Evolutionary conservation across 2,113 vertebrate species (phyloP), one percentile per base, ranked within the genome.

Genomic region (Dicerorhinus sumatrensis): DNA sequence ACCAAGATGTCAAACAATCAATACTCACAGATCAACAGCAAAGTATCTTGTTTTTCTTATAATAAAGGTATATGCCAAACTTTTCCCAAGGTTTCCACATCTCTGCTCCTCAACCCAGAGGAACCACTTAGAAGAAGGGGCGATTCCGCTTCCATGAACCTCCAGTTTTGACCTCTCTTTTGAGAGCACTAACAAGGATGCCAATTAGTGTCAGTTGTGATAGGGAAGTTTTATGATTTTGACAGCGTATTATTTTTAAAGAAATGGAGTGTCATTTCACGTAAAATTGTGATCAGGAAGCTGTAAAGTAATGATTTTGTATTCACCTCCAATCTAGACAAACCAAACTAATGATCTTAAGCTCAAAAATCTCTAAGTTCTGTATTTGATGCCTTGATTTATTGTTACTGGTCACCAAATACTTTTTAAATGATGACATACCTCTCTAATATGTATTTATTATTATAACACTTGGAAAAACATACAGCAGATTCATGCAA

Each of bases 171-270:
- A 95, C 91, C 83, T 96, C 42, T 89, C 36, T 98, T 95, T 92
- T 90, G 83, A 92, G 65, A 96, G 31, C 36, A 48, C 88, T 95
- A 90, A 97, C 48, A 89, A 96, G 83, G 51, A 86, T 94, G 48
- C 88, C 93, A 97, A 94, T 97, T 97, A 97, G 69, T 95, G 83
- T 92, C 93, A 92, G 84, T 46, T 79, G 72, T 90, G 29, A 83
- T 67, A 65, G 87, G 13, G 48, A 81, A 93, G 56, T 48, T 77
- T 89, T 86, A 82, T 76, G 67, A 82, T 94, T 95, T 95, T 93
- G 90, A 96, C 92, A 95, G 56, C 6, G 10, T n/a, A 76, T 85
- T 97, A 72, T 91, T 97, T 88, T 94, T 80, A 80, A 95, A 89
- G 84, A 95, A 96, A 91, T 83, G 54, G 18, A 46, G n/a, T 82